These are phyloP conservation scores for Hyles vespertilio DNA, from an alignment of 1,140 invertebrate genomes.

Conservation along the genomic window DNA sequence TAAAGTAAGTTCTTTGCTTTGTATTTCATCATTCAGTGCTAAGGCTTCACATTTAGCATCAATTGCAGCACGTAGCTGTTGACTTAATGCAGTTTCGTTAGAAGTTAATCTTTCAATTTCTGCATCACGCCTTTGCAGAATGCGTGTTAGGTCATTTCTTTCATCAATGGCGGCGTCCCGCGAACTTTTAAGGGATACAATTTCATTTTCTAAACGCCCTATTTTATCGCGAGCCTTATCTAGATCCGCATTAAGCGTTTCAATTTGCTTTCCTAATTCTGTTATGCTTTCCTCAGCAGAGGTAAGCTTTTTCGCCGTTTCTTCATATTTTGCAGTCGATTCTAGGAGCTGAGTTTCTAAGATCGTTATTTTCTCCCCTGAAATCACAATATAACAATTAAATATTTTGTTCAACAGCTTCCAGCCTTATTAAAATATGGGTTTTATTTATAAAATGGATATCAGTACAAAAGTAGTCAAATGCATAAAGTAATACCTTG, in stretches of 20 bases:
- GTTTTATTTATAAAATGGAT: too few species aligned
- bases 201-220: constrained; percentile 56
- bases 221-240: constrained; percentile 79
- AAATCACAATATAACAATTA: constrained; percentile 21
- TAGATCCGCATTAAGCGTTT: constrained; percentile 78
- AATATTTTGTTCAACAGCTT: too few species aligned
- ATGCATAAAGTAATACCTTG: too few species aligned
- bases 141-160: constrained; percentile 81
- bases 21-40: constrained; percentile 85
- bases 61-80: constrained; percentile 82
- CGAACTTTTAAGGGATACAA: constrained; percentile 56
- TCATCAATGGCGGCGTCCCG: constrained; percentile 82
- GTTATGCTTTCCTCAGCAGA: constrained; percentile 78
- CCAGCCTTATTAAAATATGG: too few species aligned
- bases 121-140: constrained; percentile 81
- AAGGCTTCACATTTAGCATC: constrained; percentile 89
- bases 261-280: constrained; percentile 79
- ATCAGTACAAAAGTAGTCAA: too few species aligned
- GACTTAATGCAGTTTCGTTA: constrained; percentile 79
- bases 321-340: constrained; percentile 78
- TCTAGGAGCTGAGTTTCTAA: constrained; percentile 77
- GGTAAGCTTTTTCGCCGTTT: constrained; percentile 78
- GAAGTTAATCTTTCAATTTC: constrained; percentile 82
- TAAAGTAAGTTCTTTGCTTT: constrained; percentile 85
- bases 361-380: constrained; percentile 78